Base-by-base conservation (phyloP, 2,113 vertebrate species). In the Neofelis nebulosa region DNA sequence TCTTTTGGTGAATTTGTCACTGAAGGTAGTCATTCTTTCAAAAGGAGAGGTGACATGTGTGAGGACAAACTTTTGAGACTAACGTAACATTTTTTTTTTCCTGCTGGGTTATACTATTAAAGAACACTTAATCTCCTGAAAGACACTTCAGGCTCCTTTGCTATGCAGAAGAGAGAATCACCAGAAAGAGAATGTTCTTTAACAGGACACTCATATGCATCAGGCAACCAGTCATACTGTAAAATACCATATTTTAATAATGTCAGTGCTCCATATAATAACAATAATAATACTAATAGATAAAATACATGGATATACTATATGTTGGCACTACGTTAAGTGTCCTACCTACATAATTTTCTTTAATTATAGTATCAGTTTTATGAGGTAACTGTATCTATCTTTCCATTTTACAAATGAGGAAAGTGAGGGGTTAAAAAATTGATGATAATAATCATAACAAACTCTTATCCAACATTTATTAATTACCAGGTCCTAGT, bases 71-170 rank as follows among this genome's bases (percentile, higher is more conserved):
- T 69, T 76, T 80, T 81, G 41, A 95, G 33, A 92, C 9, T 73
- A 78, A 71, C 21, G 27, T 33, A 79, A 81, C 45, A 45, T 48
- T 52, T 91, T 89, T 36, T 33, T 52, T 85, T 87, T 33, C 9
- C 69, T 94, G 31, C 12, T 8, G 41, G 94, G 57, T 61, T 69
- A 25, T 88, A 38, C 19, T n/a, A 48, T 87, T 91, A 95, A 91
- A 97, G 48, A 84, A 36, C 27, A 91, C 3, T 88, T 92, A 92
- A 89, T 87, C 50, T 84, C 52, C 50, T 45, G 19, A 97, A 78
- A 91, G 84, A 66, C n/a, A 48, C n/a, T 9, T 50, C 6, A 65
- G 50, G 13, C 12, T 83, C 38, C 31, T 92, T 66, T 88, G 48
- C 29, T 48, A 79, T 8, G 45, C 45, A 55, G 31, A 88, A 50